phyloP scores from a whole-genome alignment of 2,888 invertebrate genomes.

The Herminia tarsipennalis region DNA sequence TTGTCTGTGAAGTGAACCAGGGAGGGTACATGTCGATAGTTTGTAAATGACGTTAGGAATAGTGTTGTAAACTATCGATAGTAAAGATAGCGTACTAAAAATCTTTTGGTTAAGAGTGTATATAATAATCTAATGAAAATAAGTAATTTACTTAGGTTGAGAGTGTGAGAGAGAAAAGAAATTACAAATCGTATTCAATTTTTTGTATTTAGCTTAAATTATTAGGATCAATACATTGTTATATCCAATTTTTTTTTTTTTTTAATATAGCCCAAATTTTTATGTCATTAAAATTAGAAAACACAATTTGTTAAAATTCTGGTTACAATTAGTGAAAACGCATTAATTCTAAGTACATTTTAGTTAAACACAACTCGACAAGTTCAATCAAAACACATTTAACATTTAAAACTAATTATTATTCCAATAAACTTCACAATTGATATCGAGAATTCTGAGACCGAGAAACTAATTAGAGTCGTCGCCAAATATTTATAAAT shows the following conservation, averaged over 20 bases:
- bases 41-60: conserved; percentile 8
- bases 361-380: not conserved
- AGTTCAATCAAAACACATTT: conserved; percentile 1
- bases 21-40: conserved; percentile 9
- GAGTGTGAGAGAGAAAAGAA: no score
- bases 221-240: no score
- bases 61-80: not conserved
- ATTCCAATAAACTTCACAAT: conserved; percentile 10
- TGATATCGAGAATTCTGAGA: conserved; percentile 13
- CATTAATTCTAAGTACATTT: not conserved
- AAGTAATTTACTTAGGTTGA: no score
- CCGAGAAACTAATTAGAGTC: conserved; percentile 30
- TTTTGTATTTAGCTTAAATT: no score
- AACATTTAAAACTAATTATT: conserved; percentile 6
- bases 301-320: no score
- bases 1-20: conserved; percentile 30
- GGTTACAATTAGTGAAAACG: not conserved
- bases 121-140: no score
- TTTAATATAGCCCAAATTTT: no score
- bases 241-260: no score
- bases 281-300: no score
- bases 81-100: no score
- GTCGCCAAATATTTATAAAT: conserved; percentile 47
- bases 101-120: no score
- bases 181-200: no score